Evolutionary conservation across 2,113 vertebrate genomes (phyloP), one percentile per base, ranked within the genome.

Genomic region (human): DNA sequence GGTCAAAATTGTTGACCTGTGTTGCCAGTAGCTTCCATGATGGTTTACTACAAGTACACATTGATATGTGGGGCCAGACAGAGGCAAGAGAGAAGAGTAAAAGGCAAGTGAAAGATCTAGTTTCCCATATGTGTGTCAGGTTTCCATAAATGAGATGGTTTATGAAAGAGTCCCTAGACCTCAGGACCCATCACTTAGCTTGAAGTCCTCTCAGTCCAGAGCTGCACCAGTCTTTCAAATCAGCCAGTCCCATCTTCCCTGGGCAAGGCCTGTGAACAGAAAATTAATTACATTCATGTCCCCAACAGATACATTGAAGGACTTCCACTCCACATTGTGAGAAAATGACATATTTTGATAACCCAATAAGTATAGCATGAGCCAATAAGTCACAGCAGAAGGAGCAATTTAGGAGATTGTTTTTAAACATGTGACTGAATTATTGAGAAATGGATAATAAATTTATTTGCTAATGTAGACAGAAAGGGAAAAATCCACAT

Each of bases 271-370:
- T 92, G 89, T 75, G 78, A 95, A 98, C 89, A 97, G 90, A 96
- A 97, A 97, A 89, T 70, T 27, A 97, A 95, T 76, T 91, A 61
- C 82, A 96, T 55, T 97, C 91, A 95, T 81, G 35, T 35, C 25
- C 10, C 43, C 73, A 81, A 92, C 0, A 72, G 93, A 95, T 98
- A 91, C 43, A 94, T 75, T 70, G 70, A 95, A 66, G 64, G 90
- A 40, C 57, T 79, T 94, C 80, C 50, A 78, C 7, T 57, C 68
- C 55, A 72, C 17, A 35, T 89, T 72, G 70, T 43, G 84, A 95
- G 68, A 94, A 96, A 97, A 97, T 96, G 89, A 97, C 91, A 96
- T 97, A 93, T 90, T 96, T 94, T 90, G 45, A 80, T 97, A 98
- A 95, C 35, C 66, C 78, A 88, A 0, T 95, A 93, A 97, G 94